These are phyloP conservation scores for Procapra przewalskii DNA, from an alignment of 2,113 vertebrate species.

Conservation along the genomic window DNA sequence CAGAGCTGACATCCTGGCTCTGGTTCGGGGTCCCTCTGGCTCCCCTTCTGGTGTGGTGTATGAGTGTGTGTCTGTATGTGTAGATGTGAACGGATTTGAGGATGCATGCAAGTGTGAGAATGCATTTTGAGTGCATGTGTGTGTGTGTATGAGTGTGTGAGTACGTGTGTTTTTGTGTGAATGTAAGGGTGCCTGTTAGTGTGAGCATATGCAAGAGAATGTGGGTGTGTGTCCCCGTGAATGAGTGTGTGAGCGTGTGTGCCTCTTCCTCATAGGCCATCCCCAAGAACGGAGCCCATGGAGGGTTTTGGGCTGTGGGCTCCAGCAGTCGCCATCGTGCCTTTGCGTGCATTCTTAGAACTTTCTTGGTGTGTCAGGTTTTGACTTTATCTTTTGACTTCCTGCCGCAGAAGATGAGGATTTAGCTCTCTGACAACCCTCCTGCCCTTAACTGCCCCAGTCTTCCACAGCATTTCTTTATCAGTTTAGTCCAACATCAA, in stretches of 20 bases:
- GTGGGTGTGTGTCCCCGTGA: not conserved
- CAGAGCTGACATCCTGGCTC: not conserved
- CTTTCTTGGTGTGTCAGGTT: not conserved
- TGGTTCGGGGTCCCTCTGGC: not conserved
- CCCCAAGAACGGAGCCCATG: not conserved
- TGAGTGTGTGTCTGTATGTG: not conserved
- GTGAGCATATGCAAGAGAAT: not conserved
- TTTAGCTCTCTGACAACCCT: not conserved
- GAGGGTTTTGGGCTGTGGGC: not conserved
- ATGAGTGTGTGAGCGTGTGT: not conserved
- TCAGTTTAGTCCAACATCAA: not conserved
- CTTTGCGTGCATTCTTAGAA: not conserved
- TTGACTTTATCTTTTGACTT: not conserved
- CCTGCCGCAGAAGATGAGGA: not conserved
- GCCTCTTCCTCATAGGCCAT: not conserved
- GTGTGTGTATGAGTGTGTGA: not conserved
- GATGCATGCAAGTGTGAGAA: not conserved
- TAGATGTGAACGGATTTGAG: not conserved
- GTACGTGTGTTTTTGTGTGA: not conserved
- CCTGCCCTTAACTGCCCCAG: not conserved
- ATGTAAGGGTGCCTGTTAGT: too few species aligned
- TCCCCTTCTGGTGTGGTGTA: not conserved
- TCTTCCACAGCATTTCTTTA: not conserved
- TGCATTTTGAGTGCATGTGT: not conserved
- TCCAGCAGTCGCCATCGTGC: fast-evolving